phyloP scores from a whole-genome alignment of 2,888 invertebrate species.

The Yponomeuta malinellus region DNA sequence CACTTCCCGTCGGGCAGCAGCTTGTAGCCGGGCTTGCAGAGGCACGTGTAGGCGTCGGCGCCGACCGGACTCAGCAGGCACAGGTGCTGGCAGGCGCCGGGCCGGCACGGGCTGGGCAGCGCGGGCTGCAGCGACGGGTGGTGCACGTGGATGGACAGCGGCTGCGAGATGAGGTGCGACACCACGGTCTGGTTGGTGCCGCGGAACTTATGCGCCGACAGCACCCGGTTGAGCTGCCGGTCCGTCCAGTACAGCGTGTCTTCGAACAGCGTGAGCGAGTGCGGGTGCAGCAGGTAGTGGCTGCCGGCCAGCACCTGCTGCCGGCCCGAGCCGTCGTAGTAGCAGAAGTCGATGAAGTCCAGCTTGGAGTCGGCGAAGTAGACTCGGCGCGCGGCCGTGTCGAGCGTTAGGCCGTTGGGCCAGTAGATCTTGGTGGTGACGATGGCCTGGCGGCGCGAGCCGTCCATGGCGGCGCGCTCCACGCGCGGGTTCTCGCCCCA shows the following conservation, averaged over 20 bases:
- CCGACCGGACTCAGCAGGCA: conserved; percentile 91
- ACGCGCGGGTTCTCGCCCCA: conserved; percentile 99
- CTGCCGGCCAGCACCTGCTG: conserved; percentile 89
- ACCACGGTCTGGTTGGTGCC: conserved; percentile 95
- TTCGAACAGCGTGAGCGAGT: conserved; percentile 95
- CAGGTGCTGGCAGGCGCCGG: conserved; percentile 85
- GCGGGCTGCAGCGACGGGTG: conserved; percentile 95
- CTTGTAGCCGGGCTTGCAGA: conserved; percentile 92
- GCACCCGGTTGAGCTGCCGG: conserved; percentile 90
- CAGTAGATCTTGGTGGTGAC: conserved; percentile 97
- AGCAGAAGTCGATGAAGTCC: conserved; percentile 98
- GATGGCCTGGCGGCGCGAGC: conserved; percentile 87
- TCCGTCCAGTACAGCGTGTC: conserved; percentile 98
- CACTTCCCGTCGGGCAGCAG: conserved; percentile 81
- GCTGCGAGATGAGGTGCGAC: conserved; percentile 95
- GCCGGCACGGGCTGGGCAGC: conserved; percentile 83
- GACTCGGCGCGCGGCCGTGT: conserved; percentile 92
- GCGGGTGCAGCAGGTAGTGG: conserved; percentile 96
- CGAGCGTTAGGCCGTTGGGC: conserved; percentile 98
- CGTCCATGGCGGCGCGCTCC: conserved; percentile 97
- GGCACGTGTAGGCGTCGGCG: conserved; percentile 85
- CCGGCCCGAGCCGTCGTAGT: conserved; percentile 94
- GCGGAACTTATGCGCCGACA: conserved; percentile 93
- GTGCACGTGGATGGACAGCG: conserved; percentile 95
- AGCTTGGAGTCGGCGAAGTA: conserved; percentile 98